Evolutionary conservation across 92 coral and sea anemone species (phyloP), one percentile per base, ranked within the genome.

Genomic region (Siderastrea radians): DNA sequence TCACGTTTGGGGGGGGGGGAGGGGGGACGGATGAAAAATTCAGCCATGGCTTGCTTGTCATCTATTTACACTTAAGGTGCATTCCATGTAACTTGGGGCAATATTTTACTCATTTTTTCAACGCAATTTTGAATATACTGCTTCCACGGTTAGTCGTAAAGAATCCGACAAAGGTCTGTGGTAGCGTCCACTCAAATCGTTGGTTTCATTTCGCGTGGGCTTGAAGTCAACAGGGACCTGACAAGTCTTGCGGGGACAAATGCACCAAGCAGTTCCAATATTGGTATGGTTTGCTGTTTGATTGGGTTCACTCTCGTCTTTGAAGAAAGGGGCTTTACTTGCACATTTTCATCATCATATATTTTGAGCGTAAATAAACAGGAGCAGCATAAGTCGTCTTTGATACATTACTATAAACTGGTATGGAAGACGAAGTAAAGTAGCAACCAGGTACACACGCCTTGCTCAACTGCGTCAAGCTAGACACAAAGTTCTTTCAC

Each of bases 391-490:
- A 86, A 77, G 77, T 87, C 14, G n/a, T 77, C 58, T 68, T 50
- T 44, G 86, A 86, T 12, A 87, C 68, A 13, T 78, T 87, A 45
- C 90, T 86, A 58, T 79, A 19, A 26, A 63, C 79, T 26, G 86
- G 80, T 61, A 60, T 7, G 19, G 49, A 14, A 80, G 49, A 13
- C 16, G 84, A 64, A 82, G 68, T 19, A 51, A 78, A 90, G 88
- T 93, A 93, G 72, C 94, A 93, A 65, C 92, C 82, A 47, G 96
- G 94, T 64, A 87, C 74, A 68, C 54, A 26, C 61, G 87, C 83
- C 55, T 43, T 60, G 43, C 75, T 66, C 64, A 86, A 49, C 12
- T 79, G 47, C 67, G 80, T 79, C 66, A 87, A 86, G 71, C 91
- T 89, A 60, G 81, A 49, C 66, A 90, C 43, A 57, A 90, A 54